These are phyloP conservation scores for Ochropacha duplaris DNA, from an alignment of 2,888 invertebrate species.

Conservation along the genomic window DNA sequence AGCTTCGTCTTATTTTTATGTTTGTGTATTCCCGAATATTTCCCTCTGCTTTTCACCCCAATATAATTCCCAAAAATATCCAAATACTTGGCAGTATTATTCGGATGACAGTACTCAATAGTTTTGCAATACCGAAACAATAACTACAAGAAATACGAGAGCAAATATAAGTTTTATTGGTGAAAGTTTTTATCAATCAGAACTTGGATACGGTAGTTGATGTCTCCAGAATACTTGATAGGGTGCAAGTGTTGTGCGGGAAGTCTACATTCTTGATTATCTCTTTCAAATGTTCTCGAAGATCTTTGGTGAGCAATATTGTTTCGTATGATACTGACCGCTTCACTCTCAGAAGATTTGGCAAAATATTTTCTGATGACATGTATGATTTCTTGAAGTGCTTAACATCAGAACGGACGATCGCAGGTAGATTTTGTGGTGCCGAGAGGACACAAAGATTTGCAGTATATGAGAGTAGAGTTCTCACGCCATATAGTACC, in stretches of 20 bases:
- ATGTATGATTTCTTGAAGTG: constrained; percentile 15
- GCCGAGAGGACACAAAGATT: constrained; percentile 41
- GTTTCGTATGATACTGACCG: constrained; percentile 67
- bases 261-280: constrained; percentile 46
- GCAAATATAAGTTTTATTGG: constrained; percentile 37
- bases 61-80: constrained; percentile 53
- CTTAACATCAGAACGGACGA: constrained; percentile 17
- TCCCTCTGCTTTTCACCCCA: constrained; percentile 42
- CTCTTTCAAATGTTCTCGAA: constrained; percentile 54
- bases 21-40: constrained; percentile 60
- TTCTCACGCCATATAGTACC: constrained; percentile 55
- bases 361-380: constrained; percentile 40
- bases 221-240: constrained; percentile 44
- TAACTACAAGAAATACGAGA: constrained; percentile 31
- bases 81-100: constrained; percentile 52
- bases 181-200: constrained; percentile 18
- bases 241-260: constrained; percentile 32
- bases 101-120: constrained; percentile 26
- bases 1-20: constrained; percentile 67
- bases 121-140: constrained; percentile 33
- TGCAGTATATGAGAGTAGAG: constrained; percentile 53
- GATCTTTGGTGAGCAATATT: constrained; percentile 56
- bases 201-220: constrained; percentile 12
- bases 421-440: constrained; percentile 24
- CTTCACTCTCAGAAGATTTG: constrained; percentile 55